A percentile compares a stretch with the other conserved stretches of the same genome.
Conservation (phyloP, 1,140 invertebrate species). For the Drosophila pseudoananassae region DNA sequence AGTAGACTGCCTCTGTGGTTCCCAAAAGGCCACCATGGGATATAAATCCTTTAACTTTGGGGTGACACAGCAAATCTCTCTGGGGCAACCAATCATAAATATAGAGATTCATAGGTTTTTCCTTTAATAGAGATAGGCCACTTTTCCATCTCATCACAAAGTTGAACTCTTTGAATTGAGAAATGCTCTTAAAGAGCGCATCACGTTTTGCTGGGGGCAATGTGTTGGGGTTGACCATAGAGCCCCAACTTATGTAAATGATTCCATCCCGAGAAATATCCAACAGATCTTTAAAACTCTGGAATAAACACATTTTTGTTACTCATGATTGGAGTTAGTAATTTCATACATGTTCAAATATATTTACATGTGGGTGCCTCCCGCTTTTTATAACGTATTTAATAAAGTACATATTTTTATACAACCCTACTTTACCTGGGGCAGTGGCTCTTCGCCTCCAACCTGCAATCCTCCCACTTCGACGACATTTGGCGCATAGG, state of each 20-base stretch:
- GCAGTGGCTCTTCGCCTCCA: constrained; percentile 81
- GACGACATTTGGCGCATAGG: constrained; percentile 85
- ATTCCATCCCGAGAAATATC: constrained; percentile 58
- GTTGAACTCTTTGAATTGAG: constrained; percentile 79
- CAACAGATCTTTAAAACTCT: constrained; percentile 76
- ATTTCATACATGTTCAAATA: too few relatives aligned
- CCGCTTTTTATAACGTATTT: too few relatives aligned
- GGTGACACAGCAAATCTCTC: constrained; percentile 89
- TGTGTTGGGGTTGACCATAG: constrained; percentile 86
- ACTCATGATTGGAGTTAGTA: too few relatives aligned
- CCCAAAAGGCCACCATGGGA: constrained; percentile 90
- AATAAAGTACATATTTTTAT: not conserved
- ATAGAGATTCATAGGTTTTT: constrained; percentile 87
- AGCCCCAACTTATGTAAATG: constrained; percentile 81
- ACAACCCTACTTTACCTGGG: constrained; percentile 66
- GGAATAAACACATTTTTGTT: not conserved
- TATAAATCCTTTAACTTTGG: constrained; percentile 88
- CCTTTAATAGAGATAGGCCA: constrained; percentile 83
- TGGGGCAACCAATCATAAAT: constrained; percentile 88
- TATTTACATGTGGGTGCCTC: too few relatives aligned
- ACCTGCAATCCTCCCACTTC: constrained; percentile 87
- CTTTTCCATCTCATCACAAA: constrained; percentile 90
- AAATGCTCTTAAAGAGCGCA: constrained; percentile 86
- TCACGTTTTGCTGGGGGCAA: constrained; percentile 86
- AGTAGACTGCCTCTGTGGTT: constrained; percentile 89